A percentile compares a stretch with the other conserved stretches of the same genome.
phyloP scores from a whole-genome alignment of 1,140 invertebrate genomes.

The Leptinotarsa defecta region DNA sequence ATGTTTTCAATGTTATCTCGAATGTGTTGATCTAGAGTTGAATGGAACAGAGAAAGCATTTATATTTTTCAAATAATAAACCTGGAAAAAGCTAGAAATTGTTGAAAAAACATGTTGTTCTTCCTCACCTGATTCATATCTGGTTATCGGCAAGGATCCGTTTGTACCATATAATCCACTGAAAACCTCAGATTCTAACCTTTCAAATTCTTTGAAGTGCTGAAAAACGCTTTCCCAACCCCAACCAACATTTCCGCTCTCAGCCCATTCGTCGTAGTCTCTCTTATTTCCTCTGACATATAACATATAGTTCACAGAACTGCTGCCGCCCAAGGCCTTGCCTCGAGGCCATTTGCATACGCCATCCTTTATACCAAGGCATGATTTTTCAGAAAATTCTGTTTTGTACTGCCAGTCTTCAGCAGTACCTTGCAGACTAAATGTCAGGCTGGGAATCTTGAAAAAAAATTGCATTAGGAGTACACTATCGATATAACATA shows the following conservation, averaged over 20 bases:
- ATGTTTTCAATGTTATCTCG: too few species aligned
- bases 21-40: too few species aligned
- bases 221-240: slow-evolving; percentile 36
- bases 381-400: slow-evolving; percentile 78
- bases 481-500: too few species aligned
- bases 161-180: slow-evolving; percentile 57
- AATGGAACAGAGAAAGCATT: too few species aligned
- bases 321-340: slow-evolving; percentile 62
- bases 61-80: too few species aligned
- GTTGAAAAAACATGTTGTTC: too few species aligned
- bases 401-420: slow-evolving; percentile 89
- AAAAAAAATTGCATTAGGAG: background rate
- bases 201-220: slow-evolving; percentile 58
- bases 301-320: slow-evolving; percentile 76
- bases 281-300: slow-evolving; percentile 71
- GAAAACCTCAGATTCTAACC: slow-evolving; percentile 62
- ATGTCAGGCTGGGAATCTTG: slow-evolving; percentile 39
- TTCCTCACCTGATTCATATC: slow-evolving; percentile 16
- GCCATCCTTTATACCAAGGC: slow-evolving; percentile 62
- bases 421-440: slow-evolving; percentile 33
- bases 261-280: slow-evolving; percentile 45
- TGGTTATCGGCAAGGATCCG: slow-evolving; percentile 72
- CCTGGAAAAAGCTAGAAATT: too few species aligned
- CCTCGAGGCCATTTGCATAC: slow-evolving; percentile 51
- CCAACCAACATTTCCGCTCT: slow-evolving; percentile 43